Conservation (phyloP, 1,140 invertebrate genomes). For the Diachasmimorpha longicaudata region DNA sequence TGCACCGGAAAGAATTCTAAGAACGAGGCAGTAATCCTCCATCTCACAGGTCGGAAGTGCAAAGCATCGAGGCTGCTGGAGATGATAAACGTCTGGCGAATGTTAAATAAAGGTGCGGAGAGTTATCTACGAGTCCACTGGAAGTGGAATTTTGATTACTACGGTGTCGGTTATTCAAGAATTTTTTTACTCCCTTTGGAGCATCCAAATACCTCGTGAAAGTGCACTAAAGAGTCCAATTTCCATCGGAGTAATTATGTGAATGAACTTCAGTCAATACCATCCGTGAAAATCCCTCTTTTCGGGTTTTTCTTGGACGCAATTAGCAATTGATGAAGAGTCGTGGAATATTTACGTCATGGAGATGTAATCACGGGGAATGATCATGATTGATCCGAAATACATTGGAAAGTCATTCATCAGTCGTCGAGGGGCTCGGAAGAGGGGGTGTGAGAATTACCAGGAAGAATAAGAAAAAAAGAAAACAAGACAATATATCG, state of each 20-base stretch:
- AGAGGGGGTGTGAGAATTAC: background rate
- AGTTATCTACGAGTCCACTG: background rate
- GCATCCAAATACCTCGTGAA: background rate
- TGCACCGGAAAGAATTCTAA: background rate
- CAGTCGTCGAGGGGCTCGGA: background rate
- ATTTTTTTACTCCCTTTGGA: background rate
- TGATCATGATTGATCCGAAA: background rate
- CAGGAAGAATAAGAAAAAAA: background rate
- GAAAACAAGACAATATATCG: slow-evolving; percentile 8
- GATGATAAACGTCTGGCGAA: too few species aligned
- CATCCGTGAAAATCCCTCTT: too few species aligned
- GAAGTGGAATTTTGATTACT: background rate
- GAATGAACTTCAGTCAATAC: too few species aligned
- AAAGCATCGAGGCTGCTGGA: too few species aligned
- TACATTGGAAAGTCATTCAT: background rate
- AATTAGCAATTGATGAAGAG: too few species aligned
- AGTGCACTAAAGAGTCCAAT: background rate
- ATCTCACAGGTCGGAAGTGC: background rate
- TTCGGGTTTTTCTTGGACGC: too few species aligned
- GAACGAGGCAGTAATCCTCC: background rate
- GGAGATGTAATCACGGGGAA: too few species aligned
- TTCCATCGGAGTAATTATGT: too few species aligned
- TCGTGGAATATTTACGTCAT: too few species aligned
- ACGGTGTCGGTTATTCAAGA: background rate
- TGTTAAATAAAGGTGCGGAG: too few species aligned